Percentiles rank a stretch among this genome's conserved stretches.
Conservation (phyloP, 2,888 invertebrate species). For the Catocala sponsa region DNA sequence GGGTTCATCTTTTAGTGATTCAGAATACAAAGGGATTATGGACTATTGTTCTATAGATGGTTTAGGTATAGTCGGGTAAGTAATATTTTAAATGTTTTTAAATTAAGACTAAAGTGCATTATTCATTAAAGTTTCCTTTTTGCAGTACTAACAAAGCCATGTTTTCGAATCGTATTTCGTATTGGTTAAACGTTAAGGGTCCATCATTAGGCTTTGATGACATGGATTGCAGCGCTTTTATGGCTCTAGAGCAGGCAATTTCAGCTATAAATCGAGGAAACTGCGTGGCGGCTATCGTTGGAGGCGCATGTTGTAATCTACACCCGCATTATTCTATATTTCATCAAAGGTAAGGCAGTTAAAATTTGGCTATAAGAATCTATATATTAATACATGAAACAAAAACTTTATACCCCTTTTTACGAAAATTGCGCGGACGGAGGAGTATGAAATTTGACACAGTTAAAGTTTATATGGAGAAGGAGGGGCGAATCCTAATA, state of each 20-base stretch:
- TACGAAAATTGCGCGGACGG: no score
- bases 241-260: conserved; percentile 67
- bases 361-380: neutral
- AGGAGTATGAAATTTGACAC: no score
- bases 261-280: conserved; percentile 64
- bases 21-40: conserved; percentile 61
- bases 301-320: conserved; percentile 87
- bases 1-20: conserved; percentile 3
- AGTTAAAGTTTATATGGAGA: no score
- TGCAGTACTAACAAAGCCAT: conserved; percentile 50
- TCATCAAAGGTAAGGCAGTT: conserved; percentile 60
- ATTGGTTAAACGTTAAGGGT: conserved; percentile 56
- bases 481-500: no score
- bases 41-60: conserved; percentile 18
- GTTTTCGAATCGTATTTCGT: conserved; percentile 58
- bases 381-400: no score
- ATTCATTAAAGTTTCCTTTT: neutral
- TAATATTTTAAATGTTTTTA: no score
- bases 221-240: conserved; percentile 67
- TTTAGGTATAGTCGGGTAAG: conserved; percentile 47
- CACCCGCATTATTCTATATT: conserved; percentile 82
- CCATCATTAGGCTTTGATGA: conserved; percentile 65
- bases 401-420: no score
- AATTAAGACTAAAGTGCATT: no score
- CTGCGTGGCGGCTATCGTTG: conserved; percentile 88